Percentiles rank a stretch among this genome's conserved stretches.
These are phyloP conservation scores for Sphyrna mokarran DNA, from an alignment of 2,113 vertebrate species.

Conservation along the genomic window DNA sequence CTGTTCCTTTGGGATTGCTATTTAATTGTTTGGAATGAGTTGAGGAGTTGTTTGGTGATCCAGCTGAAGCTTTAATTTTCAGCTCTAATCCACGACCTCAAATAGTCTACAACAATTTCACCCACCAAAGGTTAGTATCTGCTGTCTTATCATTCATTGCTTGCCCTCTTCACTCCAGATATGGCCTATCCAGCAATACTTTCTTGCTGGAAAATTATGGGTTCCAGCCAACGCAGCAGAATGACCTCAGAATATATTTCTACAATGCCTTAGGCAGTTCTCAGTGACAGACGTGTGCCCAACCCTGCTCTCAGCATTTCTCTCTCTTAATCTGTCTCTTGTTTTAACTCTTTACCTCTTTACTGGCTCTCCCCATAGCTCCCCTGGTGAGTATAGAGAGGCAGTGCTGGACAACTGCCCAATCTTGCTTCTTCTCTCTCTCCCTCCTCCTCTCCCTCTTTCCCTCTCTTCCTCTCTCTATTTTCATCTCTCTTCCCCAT, in stretches of 20 bases:
- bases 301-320: background rate
- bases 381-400: background rate
- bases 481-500: background rate
- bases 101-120: background rate
- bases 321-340: background rate
- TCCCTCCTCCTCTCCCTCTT: background rate
- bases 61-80: background rate
- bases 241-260: background rate
- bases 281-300: background rate
- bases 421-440: background rate
- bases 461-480: background rate
- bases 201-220: background rate
- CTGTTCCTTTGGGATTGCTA: background rate
- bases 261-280: background rate
- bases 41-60: background rate
- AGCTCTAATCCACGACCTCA: background rate
- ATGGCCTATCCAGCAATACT: background rate
- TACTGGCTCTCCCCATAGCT: background rate
- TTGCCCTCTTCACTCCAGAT: background rate
- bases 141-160: background rate
- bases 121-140: background rate
- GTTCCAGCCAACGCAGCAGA: background rate
- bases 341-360: background rate
- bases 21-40: background rate
- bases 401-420: background rate